phyloP scores from a whole-genome alignment of 2,113 vertebrate genomes.

The Lamprologus sp. region DNA sequence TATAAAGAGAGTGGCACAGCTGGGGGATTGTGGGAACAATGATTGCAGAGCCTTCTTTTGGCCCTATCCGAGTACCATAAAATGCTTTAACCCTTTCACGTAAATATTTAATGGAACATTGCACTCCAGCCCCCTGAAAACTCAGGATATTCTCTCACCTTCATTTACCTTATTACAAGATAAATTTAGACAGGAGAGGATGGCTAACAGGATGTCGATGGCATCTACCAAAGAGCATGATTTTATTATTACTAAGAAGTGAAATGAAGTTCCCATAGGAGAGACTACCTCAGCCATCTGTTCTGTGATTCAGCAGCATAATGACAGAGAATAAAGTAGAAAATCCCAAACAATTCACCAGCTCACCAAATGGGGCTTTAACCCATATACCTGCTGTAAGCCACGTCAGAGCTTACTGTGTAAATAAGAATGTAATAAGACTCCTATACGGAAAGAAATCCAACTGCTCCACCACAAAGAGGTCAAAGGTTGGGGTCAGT shows the following conservation, averaged over 20 bases:
- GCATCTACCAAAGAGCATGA: background rate
- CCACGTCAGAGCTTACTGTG: background rate
- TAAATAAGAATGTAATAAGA: background rate
- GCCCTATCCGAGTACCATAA: background rate
- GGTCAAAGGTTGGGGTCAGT: conserved; percentile 3
- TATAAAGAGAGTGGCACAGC: background rate
- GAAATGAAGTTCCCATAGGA: background rate
- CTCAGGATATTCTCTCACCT: background rate
- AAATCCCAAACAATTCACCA: background rate
- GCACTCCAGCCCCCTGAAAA: background rate
- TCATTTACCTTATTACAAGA: background rate
- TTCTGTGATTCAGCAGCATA: background rate
- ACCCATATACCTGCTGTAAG: background rate
- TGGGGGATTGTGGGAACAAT: background rate
- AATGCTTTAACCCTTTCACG: background rate
- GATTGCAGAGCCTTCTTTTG: background rate
- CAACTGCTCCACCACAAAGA: background rate
- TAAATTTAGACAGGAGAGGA: background rate
- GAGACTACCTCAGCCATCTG: background rate
- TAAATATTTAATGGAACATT: background rate
- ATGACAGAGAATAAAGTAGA: background rate
- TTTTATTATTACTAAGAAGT: background rate
- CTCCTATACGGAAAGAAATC: background rate
- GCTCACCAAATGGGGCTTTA: background rate
- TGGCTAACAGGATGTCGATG: background rate